Conservation (phyloP, 1,140 invertebrate genomes). For the Halesus radiatus region DNA sequence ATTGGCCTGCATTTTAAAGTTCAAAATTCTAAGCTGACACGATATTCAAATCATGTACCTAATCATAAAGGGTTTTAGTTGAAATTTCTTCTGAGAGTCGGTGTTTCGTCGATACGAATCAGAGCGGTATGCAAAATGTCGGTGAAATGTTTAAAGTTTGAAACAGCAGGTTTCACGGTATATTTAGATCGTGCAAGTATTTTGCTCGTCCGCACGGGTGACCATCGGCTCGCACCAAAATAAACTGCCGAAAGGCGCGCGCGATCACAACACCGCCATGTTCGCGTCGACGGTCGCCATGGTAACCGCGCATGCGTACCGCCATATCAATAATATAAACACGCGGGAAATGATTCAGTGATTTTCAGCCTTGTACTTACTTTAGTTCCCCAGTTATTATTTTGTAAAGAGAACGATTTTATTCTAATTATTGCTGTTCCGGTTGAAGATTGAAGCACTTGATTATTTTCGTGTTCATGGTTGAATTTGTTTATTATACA, state of each 20-base stretch:
- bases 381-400: neutral
- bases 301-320: slow-evolving; percentile 37
- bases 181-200: slow-evolving; percentile 26
- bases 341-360: slow-evolving; percentile 18
- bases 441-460: neutral
- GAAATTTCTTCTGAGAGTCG: neutral
- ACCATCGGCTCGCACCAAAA: slow-evolving; percentile 33
- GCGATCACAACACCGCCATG: slow-evolving; percentile 13
- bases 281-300: slow-evolving; percentile 40
- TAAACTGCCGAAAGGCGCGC: slow-evolving; percentile 21
- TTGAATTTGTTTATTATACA: neutral
- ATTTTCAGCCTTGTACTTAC: neutral
- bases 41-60: slow-evolving; percentile 1
- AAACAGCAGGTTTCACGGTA: neutral
- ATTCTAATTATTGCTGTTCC: neutral
- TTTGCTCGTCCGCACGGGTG: slow-evolving; percentile 27
- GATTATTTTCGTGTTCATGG: slow-evolving; percentile 5
- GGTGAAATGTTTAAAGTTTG: neutral
- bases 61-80: neutral
- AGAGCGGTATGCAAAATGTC: neutral
- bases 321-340: slow-evolving; percentile 15
- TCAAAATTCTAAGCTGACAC: neutral
- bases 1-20: neutral
- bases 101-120: neutral
- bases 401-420: slow-evolving; percentile 9